These are phyloP conservation scores for Cossypha caffra DNA, from an alignment of 2,797 vertebrate genomes.

Conservation along the genomic window DNA sequence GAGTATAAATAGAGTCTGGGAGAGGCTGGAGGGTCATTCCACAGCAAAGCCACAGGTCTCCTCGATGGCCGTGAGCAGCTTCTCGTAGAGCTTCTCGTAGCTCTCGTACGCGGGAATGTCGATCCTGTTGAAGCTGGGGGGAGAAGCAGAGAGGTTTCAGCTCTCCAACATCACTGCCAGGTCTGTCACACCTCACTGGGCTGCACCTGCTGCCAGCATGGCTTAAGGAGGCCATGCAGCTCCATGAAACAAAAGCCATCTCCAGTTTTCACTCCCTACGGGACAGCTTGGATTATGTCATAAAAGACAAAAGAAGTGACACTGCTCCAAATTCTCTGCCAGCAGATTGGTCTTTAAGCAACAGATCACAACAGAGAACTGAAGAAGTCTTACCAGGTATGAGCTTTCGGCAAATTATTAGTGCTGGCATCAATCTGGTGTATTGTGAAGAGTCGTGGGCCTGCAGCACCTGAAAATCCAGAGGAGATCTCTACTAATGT, in stretches of 20 bases:
- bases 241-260: neutral
- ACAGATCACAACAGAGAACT: neutral
- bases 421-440: slow-evolving; percentile 96
- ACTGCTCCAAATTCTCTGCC: neutral
- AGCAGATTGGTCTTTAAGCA: neutral
- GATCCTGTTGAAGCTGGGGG: slow-evolving; percentile 92
- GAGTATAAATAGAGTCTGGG: slow-evolving; percentile 74
- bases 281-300: neutral
- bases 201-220: neutral
- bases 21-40: slow-evolving; percentile 81
- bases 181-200: neutral
- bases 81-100: slow-evolving; percentile 96
- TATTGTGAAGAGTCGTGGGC: slow-evolving; percentile 94
- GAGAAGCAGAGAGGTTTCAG: slow-evolving; percentile 16
- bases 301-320: too few relatives aligned
- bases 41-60: slow-evolving; percentile 97
- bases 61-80: slow-evolving; percentile 95
- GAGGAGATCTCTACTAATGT: neutral
- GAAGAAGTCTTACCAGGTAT: slow-evolving; percentile 86
- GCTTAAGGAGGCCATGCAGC: neutral
- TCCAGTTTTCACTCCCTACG: neutral
- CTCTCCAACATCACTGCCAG: neutral
- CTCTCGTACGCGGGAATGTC: slow-evolving; percentile 98
- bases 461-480: slow-evolving; percentile 87
- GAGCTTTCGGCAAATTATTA: slow-evolving; percentile 95